Conservation (phyloP, 2,888 invertebrate genomes). For the Agriotes lineatus region DNA sequence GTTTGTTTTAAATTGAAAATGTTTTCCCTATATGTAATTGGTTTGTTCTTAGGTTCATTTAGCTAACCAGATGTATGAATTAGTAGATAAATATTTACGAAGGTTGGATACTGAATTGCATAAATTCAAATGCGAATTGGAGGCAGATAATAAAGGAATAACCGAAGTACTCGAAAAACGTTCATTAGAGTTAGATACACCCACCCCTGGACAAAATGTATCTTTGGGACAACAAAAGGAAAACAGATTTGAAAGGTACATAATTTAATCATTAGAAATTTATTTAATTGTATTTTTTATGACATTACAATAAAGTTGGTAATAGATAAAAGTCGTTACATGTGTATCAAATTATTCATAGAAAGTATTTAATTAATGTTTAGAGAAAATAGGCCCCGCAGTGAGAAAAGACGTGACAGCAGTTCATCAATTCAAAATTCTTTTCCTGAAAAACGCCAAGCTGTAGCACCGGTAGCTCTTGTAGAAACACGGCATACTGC, state of each 20-base stretch:
- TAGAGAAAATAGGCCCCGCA: slow-evolving; percentile 72
- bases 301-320: too few species aligned
- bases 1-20: slow-evolving; percentile 58
- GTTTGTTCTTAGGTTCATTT: slow-evolving; percentile 72
- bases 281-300: not conserved
- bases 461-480: slow-evolving; percentile 56
- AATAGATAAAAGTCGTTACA: too few species aligned
- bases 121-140: slow-evolving; percentile 98
- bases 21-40: not conserved
- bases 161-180: slow-evolving; percentile 95
- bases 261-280: too few species aligned
- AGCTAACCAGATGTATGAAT: slow-evolving; percentile 93
- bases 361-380: too few species aligned
- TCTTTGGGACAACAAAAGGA: slow-evolving; percentile 79
- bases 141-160: slow-evolving; percentile 98
- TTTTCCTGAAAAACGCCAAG: slow-evolving; percentile 67
- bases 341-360: too few species aligned
- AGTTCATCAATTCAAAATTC: slow-evolving; percentile 68
- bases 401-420: slow-evolving; percentile 83
- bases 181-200: slow-evolving; percentile 88
- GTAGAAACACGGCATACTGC: slow-evolving; percentile 57
- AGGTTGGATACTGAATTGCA: slow-evolving; percentile 90
- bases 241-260: slow-evolving; percentile 64
- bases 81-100: slow-evolving; percentile 92
- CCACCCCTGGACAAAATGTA: slow-evolving; percentile 54